These are phyloP conservation scores for Spilosoma lubricipeda DNA, from an alignment of 2,888 invertebrate species.

Conservation along the genomic window DNA sequence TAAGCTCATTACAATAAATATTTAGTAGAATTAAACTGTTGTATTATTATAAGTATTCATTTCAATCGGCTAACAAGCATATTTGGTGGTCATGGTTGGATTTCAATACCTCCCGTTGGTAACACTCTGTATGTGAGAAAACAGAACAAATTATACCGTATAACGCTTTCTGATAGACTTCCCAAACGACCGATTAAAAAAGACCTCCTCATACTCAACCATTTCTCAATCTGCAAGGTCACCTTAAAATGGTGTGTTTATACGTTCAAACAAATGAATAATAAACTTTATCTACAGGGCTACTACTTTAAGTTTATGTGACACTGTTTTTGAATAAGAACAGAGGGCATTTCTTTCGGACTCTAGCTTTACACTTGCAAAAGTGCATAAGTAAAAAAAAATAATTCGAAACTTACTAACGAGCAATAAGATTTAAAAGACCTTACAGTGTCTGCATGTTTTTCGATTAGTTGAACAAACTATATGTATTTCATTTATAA, in stretches of 20 bases:
- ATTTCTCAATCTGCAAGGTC: conserved; percentile 7
- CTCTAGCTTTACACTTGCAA: neutral
- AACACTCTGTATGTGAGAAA: conserved; percentile 64
- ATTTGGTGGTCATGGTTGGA: conserved; percentile 25
- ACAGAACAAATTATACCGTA: conserved; percentile 68
- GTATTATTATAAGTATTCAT: conserved; percentile 34
- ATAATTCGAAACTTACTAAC: neutral
- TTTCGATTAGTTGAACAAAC: too few relatives aligned
- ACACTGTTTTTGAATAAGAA: neutral
- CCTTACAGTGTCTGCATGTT: too few relatives aligned
- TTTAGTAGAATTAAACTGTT: conserved; percentile 20
- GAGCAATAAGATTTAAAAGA: neutral
- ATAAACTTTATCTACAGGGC: conserved; percentile 61
- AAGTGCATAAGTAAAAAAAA: neutral
- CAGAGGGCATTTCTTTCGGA: neutral
- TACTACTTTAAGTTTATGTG: too few relatives aligned
- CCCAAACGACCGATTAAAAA: conserved; percentile 41
- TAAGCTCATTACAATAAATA: conserved; percentile 37
- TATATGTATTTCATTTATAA: too few relatives aligned
- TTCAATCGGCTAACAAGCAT: conserved; percentile 39
- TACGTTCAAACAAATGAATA: conserved; percentile 60
- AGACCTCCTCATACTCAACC: conserved; percentile 25
- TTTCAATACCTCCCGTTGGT: conserved; percentile 59
- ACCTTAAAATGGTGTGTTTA: conserved; percentile 10
- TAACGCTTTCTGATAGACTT: conserved; percentile 54